Base-by-base conservation (phyloP, 2,113 vertebrate genomes). In the Okapia johnstoni region DNA sequence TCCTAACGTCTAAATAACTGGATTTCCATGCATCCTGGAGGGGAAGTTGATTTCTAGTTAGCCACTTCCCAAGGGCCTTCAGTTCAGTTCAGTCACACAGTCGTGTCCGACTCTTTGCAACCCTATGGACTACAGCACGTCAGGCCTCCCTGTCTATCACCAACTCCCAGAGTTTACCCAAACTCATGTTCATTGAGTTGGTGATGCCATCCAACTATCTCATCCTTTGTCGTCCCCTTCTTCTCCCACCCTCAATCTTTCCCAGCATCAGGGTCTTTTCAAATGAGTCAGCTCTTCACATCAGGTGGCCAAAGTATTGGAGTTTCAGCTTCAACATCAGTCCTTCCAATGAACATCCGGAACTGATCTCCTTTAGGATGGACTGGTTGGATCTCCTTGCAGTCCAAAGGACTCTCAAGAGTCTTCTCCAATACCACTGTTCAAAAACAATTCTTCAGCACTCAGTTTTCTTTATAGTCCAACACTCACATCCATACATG, bases 271-370 rank as follows among this genome's bases (percentile, higher is more conserved):
- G 61, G 4, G 33, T 66, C 30, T 66, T 66, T 66, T n/a, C 61
- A 5, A 66, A n/a, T 66, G 61, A 66, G 16, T n/a, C 5, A 25
- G 7, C 33, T n/a, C 30, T 66, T n/a, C 7, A 9, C 1, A 0
- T 66, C 7, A n/a, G 16, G 33, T n/a, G 16, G 33, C 61, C 61
- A 66, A 66, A 66, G 3, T 66, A n/a, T 10, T n/a, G 61, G 61
- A 66, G 61, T n/a, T n/a, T 66, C 61, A 66, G 61, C 33, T 61
- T 61, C 28, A 15, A 30, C 28, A n/a, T 66, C 61, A 66, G 33
- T 66, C 33, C 33, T 66, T 66, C 61, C 61, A 33, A 19, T 66
- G 61, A 66, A 66, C 33, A n/a, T 7, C 3, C 61, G n/a, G 61
- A 16, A n/a, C 16, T n/a, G 33, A 9, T n/a, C 1, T 66, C 61